Base-by-base conservation (phyloP, 1,140 invertebrate genomes). In the Sycobia sp. region DNA sequence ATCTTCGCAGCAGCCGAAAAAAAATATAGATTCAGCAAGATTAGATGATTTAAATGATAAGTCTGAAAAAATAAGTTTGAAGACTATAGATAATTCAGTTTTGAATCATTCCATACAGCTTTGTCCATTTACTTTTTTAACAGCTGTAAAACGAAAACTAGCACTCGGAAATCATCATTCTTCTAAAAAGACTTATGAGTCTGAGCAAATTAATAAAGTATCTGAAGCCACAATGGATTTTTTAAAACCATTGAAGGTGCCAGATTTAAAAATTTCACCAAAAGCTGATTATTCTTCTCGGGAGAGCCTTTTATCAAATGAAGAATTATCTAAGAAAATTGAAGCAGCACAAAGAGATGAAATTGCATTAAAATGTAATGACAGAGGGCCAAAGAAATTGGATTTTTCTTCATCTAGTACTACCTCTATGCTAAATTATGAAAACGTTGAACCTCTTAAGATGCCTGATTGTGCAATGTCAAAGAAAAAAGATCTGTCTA, bases 61-160 rank as follows among this genome's bases (percentile, higher is more conserved):
- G 27, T 58, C 51, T 51, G 51, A 58, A 14, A 50, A 64, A 51
- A 25, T 36, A 34, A 44, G n/a, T 38, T 58, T 69, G 8, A 76
- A 73, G 49, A 70, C 43, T 57, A 63, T 71, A 47, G 68, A 77
- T 49, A 73, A 69, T 27, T 69, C 75, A 34, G 50, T 74, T 57
- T 67, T 69, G 1, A 64, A 68, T 62, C 71, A 75, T 62, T 65
- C 73, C 46, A 60, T 79, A 49, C 67, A 76, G 63, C 72, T 77
- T 34, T 73, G 76, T 73, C 79, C 80, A 41, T 82, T 82, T 68
- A 76, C 78, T 10, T 80, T 82, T 65, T 73, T 82, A 50, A 76
- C 73, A 34, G 79, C 80, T 47, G 71, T 82, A 27, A 81, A 81
- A 71, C 70, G 72, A 62, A 82, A 82, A 57, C 66, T 80, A 23